Evolutionary conservation across 2,888 invertebrate genomes (phyloP).

Genomic region (Drosophila robusta): DNA sequence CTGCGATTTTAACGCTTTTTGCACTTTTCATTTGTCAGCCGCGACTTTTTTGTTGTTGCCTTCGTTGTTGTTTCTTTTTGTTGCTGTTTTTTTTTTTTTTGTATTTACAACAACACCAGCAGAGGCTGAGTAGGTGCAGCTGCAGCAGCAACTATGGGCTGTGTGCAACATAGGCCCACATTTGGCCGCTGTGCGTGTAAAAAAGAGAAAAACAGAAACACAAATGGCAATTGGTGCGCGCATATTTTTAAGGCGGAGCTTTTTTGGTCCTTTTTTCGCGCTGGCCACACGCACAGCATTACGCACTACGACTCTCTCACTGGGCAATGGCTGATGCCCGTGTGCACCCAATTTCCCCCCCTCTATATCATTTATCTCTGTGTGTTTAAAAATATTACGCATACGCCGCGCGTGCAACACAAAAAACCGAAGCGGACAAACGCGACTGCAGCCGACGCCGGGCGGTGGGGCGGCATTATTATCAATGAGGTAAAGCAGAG

Average conservation of each 20-base stretch:
- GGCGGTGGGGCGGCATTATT: constrained; percentile 66
- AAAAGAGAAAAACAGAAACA: constrained; percentile 83
- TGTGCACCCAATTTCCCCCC: background rate
- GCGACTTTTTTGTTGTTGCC: constrained; percentile 19
- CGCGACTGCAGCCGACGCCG: constrained; percentile 60
- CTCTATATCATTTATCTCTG: constrained; percentile 10
- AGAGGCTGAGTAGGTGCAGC: constrained; percentile 14
- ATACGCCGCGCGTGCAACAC: constrained; percentile 60
- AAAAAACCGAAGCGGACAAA: constrained; percentile 54
- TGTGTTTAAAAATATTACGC: constrained; percentile 76
- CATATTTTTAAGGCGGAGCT: constrained; percentile 84
- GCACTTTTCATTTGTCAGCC: constrained; percentile 79
- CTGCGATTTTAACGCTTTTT: constrained; percentile 75
- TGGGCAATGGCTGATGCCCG: constrained; percentile 45
- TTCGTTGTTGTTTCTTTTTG: background rate
- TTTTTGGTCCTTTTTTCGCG: constrained; percentile 83
- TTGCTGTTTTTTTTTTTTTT: constrained; percentile 30
- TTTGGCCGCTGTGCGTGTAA: constrained; percentile 67
- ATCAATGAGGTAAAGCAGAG: constrained; percentile 73
- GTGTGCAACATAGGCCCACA: constrained; percentile 57
- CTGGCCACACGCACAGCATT: constrained; percentile 57
- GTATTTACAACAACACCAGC: constrained; percentile 65
- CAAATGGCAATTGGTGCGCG: constrained; percentile 83
- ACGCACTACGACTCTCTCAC: constrained; percentile 60
- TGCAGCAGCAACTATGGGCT: constrained; percentile 48